phyloP scores from a whole-genome alignment of 1,140 invertebrate species.

The Euschistus heros region DNA sequence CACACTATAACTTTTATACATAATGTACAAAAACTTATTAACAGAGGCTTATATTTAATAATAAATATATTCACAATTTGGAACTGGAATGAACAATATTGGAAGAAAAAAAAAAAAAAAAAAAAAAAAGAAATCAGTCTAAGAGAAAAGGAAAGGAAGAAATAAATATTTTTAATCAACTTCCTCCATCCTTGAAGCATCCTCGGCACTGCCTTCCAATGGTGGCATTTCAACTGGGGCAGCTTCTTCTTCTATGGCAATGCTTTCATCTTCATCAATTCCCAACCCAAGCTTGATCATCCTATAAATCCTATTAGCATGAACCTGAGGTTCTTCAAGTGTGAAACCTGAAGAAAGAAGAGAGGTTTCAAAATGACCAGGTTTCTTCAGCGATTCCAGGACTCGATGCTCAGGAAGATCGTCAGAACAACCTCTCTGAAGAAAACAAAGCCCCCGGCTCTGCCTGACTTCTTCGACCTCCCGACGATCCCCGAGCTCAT shows the following conservation, averaged over 20 bases:
- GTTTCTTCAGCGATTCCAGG: too few relatives aligned
- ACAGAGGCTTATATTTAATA: neutral
- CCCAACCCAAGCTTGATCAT: slow-evolving; percentile 97
- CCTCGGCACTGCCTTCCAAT: slow-evolving; percentile 66
- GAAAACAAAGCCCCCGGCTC: too few relatives aligned
- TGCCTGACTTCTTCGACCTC: too few relatives aligned
- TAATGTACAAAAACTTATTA: neutral
- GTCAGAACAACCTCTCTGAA: too few relatives aligned
- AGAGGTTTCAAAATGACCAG: slow-evolving; percentile 82
- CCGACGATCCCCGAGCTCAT: too few relatives aligned
- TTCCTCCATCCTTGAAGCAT: slow-evolving; percentile 96
- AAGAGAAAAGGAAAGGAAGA: neutral
- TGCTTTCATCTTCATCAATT: slow-evolving; percentile 87
- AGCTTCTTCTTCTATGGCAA: slow-evolving; percentile 48
- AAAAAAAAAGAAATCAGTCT: neutral
- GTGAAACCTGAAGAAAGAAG: slow-evolving; percentile 84
- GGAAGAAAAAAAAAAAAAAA: neutral
- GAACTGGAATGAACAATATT: slow-evolving; percentile 6
- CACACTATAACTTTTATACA: too few relatives aligned
- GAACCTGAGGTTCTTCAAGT: slow-evolving; percentile 78
- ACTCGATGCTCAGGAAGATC: too few relatives aligned
- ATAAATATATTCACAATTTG: slow-evolving; percentile 1
- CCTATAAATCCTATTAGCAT: slow-evolving; percentile 69
- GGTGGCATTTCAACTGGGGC: slow-evolving; percentile 57
- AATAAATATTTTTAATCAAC: slow-evolving; percentile 68